phyloP scores from a whole-genome alignment of 2,888 invertebrate species.

The Opisthograptis luteolata region DNA sequence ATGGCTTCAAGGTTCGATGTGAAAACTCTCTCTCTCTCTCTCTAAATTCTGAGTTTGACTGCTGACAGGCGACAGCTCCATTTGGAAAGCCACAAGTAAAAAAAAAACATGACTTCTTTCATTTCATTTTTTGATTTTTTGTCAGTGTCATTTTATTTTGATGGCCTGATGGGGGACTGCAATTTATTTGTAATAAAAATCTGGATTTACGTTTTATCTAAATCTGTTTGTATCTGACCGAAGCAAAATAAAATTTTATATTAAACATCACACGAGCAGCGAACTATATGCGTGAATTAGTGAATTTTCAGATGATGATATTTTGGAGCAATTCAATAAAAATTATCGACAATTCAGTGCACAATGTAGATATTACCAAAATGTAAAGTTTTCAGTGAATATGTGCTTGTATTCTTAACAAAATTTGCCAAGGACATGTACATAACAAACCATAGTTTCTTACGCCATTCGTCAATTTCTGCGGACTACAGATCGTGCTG shows the following conservation, averaged over 20 bases:
- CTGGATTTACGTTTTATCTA: constrained; percentile 6
- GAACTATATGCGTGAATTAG: constrained; percentile 4
- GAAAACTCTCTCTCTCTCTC: too few relatives aligned
- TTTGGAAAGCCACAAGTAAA: too few relatives aligned
- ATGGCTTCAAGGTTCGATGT: too few relatives aligned
- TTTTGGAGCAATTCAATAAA: constrained; percentile 17
- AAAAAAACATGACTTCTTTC: constrained; percentile 40
- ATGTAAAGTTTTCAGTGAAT: constrained; percentile 60
- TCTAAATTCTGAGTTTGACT: too few relatives aligned
- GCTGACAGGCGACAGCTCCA: too few relatives aligned
- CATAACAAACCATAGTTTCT: constrained; percentile 75
- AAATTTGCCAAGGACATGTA: constrained; percentile 80
- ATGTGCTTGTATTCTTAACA: constrained; percentile 64
- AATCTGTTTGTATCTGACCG: constrained; percentile 2
- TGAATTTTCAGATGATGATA: constrained; percentile 7
- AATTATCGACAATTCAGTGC: constrained; percentile 39
- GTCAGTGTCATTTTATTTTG: constrained; percentile 45
- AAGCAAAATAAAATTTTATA: constrained; percentile 1
- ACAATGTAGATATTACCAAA: constrained; percentile 49
- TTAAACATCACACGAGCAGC: neutral
- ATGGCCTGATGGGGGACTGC: constrained; percentile 4
- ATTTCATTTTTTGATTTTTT: constrained; percentile 31
- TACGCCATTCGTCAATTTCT: constrained; percentile 73
- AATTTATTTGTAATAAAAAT: constrained; percentile 12
- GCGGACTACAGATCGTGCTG: constrained; percentile 72